These are phyloP conservation scores for Myripristis murdjan DNA, from an alignment of 2,797 vertebrate genomes.

Conservation along the genomic window DNA sequence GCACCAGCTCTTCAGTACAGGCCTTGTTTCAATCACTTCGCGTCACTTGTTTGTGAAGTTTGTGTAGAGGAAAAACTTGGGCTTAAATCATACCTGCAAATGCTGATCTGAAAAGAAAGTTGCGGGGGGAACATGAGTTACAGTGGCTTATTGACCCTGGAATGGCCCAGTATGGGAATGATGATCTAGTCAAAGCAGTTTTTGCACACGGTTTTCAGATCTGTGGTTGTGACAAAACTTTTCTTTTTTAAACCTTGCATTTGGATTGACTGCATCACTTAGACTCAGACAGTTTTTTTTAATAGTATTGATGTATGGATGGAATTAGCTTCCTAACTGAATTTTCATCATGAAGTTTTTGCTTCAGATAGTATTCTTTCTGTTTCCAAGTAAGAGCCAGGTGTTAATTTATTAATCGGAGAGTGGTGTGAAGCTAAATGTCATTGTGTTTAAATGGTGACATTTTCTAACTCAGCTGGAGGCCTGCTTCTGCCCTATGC, in stretches of 20 bases:
- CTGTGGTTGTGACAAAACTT: conserved; percentile 17
- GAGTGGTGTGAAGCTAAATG: conserved; percentile 70
- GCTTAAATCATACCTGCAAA: background rate
- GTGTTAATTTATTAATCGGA: conserved; percentile 68
- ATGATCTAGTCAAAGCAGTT: conserved; percentile 33
- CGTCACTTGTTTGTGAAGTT: background rate
- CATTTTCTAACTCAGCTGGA: conserved; percentile 69
- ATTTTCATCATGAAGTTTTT: conserved; percentile 15
- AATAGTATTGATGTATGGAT: conserved; percentile 22
- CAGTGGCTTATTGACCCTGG: conserved; percentile 19
- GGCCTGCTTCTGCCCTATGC: conserved; percentile 33
- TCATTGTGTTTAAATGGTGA: conserved; percentile 67
- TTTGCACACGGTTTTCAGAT: conserved; percentile 24
- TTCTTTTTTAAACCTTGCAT: background rate
- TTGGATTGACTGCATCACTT: background rate
- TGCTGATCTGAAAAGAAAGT: background rate
- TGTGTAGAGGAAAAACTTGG: background rate
- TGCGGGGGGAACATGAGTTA: conserved; percentile 1
- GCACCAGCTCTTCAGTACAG: background rate
- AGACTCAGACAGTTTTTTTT: background rate
- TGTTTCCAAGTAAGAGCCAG: conserved; percentile 23
- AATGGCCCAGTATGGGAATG: conserved; percentile 7
- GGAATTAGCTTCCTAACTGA: conserved; percentile 32
- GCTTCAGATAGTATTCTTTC: conserved; percentile 30
- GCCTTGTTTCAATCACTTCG: conserved; percentile 4